Base-by-base conservation (phyloP, 37 sponge, comb jelly and placozoan species). In the Bolinopsis microptera region DNA sequence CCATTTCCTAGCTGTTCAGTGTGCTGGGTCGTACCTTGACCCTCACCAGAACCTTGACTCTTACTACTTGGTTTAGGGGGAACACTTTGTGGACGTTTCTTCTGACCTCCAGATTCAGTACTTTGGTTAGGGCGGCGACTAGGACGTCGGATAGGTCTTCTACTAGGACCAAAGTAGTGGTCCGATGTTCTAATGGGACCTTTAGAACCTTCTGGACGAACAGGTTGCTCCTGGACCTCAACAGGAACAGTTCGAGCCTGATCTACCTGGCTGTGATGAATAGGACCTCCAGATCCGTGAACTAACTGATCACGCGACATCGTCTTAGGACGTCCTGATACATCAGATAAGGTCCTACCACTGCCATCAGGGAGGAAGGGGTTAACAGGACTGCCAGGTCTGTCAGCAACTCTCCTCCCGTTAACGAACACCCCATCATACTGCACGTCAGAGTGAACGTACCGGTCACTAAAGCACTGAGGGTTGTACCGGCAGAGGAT, bases 341-440 rank as follows among this genome's bases (percentile, higher is more conserved):
- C 75, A 72, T 72, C 75, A 28, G 26, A 30, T 3, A 72, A 8
- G 31, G 75, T 72, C 75, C 75, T 72, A 21, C 75, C 75, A 72
- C 75, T 72, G 18, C 75, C 75, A n/a, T 72, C 75, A 21, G 75
- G 75, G 5, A 72, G 75, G 75, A 23, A 72, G 5, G 75, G 75
- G 75, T 72, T 72, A 28, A 5, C 31, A 8, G 75, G 75, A 72
- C 75, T 72, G 31, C 75, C 75, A n/a, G 61, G 61, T 48, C 61
- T 48, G 13, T 48, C 61, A 18, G 61, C 61, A 18, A 48, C 61
- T 48, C 75, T 72, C 31, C 75, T 72, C 75, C 75, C 31, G 61
- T 48, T 48, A 13, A 48, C 61, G 13, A 48, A 48, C 75, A 72
- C 75, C 13, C 75, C 31, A 21, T 72, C 75, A n/a, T 72, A 72